Conservation (phyloP, 2,888 invertebrate genomes). For the Orgyia antiqua region DNA sequence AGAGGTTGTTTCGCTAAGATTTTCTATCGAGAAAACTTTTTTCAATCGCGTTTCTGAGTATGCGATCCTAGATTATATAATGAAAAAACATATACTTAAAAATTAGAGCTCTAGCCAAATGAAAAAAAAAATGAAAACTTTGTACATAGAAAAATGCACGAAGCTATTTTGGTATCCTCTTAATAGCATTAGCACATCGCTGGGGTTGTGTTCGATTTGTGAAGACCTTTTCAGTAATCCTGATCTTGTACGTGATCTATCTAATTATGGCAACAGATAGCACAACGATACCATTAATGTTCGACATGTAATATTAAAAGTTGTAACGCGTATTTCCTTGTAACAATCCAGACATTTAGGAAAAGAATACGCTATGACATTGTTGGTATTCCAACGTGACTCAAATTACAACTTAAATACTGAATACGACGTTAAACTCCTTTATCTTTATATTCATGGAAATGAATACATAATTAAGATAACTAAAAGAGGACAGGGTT, state of each 20-base stretch:
- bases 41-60: too few relatives aligned
- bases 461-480: conserved; percentile 41
- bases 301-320: conserved; percentile 3
- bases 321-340: conserved; percentile 6
- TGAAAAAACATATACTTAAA: too few relatives aligned
- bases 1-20: too few relatives aligned
- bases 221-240: conserved; percentile 26
- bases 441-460: conserved; percentile 23
- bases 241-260: conserved; percentile 24
- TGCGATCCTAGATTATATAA: too few relatives aligned
- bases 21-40: too few relatives aligned
- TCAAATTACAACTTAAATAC: conserved; percentile 5
- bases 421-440: too few relatives aligned
- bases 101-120: too few relatives aligned
- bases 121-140: too few relatives aligned
- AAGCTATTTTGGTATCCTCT: too few relatives aligned
- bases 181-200: conserved; percentile 48
- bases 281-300: conserved; percentile 1
- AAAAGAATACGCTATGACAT: conserved; percentile 1
- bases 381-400: conserved; percentile 9
- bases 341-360: conserved; percentile 1
- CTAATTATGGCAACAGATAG: conserved; percentile 13
- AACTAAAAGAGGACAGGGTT: conserved; percentile 52
- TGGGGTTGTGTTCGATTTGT: conserved; percentile 35
- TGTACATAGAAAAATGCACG: too few relatives aligned